Conservation (phyloP, 2,113 vertebrate genomes). For the Strigops habroptila region DNA sequence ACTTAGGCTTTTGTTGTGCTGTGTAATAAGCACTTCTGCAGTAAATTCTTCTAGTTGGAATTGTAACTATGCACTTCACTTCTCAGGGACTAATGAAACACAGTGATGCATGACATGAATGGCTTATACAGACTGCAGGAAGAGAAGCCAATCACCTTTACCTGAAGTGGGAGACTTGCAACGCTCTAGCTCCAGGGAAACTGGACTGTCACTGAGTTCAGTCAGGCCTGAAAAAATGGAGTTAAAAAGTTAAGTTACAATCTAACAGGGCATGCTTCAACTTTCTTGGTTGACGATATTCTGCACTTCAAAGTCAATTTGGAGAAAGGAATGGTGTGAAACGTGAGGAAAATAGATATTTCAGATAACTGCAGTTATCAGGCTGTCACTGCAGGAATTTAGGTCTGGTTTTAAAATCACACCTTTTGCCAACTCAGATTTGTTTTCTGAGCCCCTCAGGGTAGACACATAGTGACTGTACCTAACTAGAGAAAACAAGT, state of each 20-base stretch:
- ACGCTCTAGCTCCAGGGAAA: slow-evolving; percentile 90
- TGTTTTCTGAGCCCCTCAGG: not conserved
- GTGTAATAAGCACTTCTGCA: not conserved
- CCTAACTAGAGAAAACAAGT: not conserved
- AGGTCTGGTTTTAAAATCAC: not conserved
- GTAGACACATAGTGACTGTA: not conserved
- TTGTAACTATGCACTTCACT: not conserved
- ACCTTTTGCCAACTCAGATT: slow-evolving; percentile 39
- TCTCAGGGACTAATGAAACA: slow-evolving; percentile 52
- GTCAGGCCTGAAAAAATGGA: slow-evolving; percentile 85
- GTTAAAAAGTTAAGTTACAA: slow-evolving; percentile 56
- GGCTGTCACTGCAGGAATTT: slow-evolving; percentile 11
- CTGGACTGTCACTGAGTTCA: slow-evolving; percentile 93
- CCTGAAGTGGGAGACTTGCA: slow-evolving; percentile 98
- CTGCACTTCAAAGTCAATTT: slow-evolving; percentile 21
- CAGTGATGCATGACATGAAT: slow-evolving; percentile 43
- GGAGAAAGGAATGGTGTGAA: slow-evolving; percentile 27
- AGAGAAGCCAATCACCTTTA: slow-evolving; percentile 72
- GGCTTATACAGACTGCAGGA: slow-evolving; percentile 48
- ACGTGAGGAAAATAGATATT: not conserved
- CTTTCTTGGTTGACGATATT: slow-evolving; percentile 23
- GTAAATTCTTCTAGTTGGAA: not conserved
- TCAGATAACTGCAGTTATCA: slow-evolving; percentile 23
- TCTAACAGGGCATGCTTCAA: slow-evolving; percentile 53
- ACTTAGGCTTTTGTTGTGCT: not conserved